phyloP scores from a whole-genome alignment of 2,888 invertebrate genomes.

The Girardia tigrina region DNA sequence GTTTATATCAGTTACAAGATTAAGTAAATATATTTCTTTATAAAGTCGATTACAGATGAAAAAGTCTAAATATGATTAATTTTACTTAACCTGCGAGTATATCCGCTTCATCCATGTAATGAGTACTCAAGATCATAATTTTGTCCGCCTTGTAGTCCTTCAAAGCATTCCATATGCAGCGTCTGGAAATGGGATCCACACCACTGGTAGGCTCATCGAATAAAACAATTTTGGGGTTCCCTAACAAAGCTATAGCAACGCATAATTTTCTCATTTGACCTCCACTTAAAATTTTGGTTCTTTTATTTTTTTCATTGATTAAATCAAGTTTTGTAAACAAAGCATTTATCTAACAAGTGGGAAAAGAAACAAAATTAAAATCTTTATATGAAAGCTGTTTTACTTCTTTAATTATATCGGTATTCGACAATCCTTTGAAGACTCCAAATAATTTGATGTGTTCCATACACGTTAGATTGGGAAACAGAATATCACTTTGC shows the following conservation, averaged over 20 bases:
- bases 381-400: too few relatives aligned
- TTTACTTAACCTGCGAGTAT: constrained; percentile 61
- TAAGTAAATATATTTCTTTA: too few relatives aligned
- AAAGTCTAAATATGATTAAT: too few relatives aligned
- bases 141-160: constrained; percentile 61
- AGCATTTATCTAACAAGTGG: constrained; percentile 54
- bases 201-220: constrained; percentile 74
- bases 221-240: constrained; percentile 72
- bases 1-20: too few relatives aligned
- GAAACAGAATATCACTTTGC: constrained; percentile 70
- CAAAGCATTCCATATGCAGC: constrained; percentile 68
- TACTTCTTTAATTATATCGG: constrained; percentile 40
- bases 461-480: constrained; percentile 63
- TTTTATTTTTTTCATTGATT: constrained; percentile 60
- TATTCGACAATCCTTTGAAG: constrained; percentile 56
- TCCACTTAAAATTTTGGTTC: constrained; percentile 65
- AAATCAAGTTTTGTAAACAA: constrained; percentile 59
- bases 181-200: constrained; percentile 68
- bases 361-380: neutral
- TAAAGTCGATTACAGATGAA: too few relatives aligned
- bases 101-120: constrained; percentile 79
- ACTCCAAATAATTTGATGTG: constrained; percentile 68
- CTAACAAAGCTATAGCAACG: constrained; percentile 70
- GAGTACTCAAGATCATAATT: constrained; percentile 64
- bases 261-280: constrained; percentile 69